A percentile compares a stretch with the other conserved stretches of the same genome.
Conservation (phyloP, 1,140 invertebrate genomes). For the Platorchestia sp. region DNA sequence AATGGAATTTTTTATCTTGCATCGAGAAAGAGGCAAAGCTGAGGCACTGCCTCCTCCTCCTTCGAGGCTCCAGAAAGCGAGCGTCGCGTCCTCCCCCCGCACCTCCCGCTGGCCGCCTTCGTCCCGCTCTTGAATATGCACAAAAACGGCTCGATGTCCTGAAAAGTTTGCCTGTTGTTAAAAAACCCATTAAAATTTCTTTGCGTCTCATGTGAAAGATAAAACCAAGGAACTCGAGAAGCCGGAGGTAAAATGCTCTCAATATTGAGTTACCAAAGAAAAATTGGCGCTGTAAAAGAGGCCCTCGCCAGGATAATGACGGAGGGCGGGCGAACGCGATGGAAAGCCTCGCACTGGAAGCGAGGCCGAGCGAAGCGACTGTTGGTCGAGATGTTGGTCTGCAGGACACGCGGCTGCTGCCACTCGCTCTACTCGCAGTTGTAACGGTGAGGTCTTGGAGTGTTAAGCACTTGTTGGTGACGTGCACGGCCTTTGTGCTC, state of each 20-base stretch:
- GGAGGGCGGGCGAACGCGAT: no score
- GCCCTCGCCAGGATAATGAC: not conserved
- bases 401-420: no score
- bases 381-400: no score
- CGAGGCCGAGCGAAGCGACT: no score
- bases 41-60: not conserved
- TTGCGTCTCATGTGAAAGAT: not conserved
- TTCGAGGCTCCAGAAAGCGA: not conserved
- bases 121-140: not conserved
- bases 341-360: no score
- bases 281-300: not conserved
- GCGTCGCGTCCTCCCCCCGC: not conserved
- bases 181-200: not conserved
- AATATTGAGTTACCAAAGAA: constrained; percentile 10
- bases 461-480: no score
- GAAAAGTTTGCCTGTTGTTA: not conserved
- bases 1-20: no score
- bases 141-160: not conserved
- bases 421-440: no score
- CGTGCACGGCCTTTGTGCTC: no score
- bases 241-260: not conserved
- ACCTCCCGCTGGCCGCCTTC: no score
- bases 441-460: no score
- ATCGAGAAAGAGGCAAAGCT: not conserved
- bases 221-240: not conserved